phyloP scores from a whole-genome alignment of 1,140 invertebrate species.

The Bradynema listronoti region DNA sequence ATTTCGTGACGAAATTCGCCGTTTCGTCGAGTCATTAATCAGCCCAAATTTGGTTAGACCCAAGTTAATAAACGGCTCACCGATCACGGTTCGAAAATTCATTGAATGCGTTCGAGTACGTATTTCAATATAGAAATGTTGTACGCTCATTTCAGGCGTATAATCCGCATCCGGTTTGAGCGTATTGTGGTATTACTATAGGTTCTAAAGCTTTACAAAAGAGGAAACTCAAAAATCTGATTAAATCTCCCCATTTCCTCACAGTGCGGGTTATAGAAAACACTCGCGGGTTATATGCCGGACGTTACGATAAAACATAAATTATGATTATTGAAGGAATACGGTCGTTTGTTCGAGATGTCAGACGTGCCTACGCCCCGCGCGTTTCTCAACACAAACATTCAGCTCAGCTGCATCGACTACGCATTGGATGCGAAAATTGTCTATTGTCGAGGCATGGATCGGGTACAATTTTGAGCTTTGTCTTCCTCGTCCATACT shows the following conservation, averaged over 20 bases:
- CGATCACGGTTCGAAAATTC: conserved; percentile 53
- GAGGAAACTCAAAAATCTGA: no score
- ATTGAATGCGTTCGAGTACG: conserved; percentile 51
- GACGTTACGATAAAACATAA: no score
- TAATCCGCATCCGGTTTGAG: no score
- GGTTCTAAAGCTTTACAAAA: no score
- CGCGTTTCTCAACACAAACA: conserved; percentile 49
- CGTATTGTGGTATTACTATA: no score
- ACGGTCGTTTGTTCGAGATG: conserved; percentile 44
- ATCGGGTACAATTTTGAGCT: conserved; percentile 25
- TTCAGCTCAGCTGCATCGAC: conserved; percentile 40
- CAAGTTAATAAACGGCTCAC: conserved; percentile 50
- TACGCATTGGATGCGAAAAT: conserved; percentile 42
- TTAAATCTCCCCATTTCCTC: no score
- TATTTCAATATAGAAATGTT: no score
- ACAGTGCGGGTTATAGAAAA: no score
- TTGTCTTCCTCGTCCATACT: no score
- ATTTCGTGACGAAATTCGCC: conserved; percentile 53
- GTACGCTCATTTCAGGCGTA: no score
- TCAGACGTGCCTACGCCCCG: conserved; percentile 40
- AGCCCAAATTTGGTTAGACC: conserved; percentile 43
- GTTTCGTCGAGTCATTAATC: conserved; percentile 45
- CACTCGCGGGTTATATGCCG: no score
- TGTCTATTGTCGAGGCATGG: conserved; percentile 35
- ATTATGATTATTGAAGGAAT: conserved; percentile 49